A percentile compares a stretch with the other conserved stretches of the same genome.
These are phyloP conservation scores for Oncorhynchus kisutch DNA, from an alignment of 2,113 vertebrate species.

Conservation along the genomic window DNA sequence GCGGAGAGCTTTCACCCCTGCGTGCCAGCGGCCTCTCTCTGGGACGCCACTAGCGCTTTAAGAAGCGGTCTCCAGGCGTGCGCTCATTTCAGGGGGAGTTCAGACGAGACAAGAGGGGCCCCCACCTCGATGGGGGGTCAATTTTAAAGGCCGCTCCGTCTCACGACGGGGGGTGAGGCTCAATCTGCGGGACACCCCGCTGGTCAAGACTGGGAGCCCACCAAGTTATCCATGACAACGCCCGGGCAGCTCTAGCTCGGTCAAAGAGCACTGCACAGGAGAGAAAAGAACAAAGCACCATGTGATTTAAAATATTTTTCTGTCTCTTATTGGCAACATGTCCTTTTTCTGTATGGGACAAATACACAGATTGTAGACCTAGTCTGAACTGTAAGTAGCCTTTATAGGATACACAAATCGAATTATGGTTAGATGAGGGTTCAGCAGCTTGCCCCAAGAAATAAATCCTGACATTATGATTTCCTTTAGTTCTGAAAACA, in stretches of 20 bases:
- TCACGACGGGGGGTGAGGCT: conserved; percentile 59
- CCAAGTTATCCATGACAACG: conserved; percentile 81
- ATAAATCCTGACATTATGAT: too few relatives aligned
- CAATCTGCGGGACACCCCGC: conserved; percentile 70
- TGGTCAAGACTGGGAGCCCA: conserved; percentile 73
- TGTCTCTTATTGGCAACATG: conserved; percentile 62
- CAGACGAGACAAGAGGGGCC: conserved; percentile 65
- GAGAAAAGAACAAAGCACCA: conserved; percentile 73
- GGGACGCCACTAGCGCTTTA: conserved; percentile 50
- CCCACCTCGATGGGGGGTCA: conserved; percentile 58
- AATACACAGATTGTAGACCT: too few relatives aligned
- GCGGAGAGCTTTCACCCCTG: conserved; percentile 66
- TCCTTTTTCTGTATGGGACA: conserved; percentile 39
- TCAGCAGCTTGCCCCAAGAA: neutral
- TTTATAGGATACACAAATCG: neutral
- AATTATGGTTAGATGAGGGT: neutral
- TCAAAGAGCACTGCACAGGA: conserved; percentile 66
- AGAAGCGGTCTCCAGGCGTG: conserved; percentile 65
- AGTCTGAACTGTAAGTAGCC: neutral
- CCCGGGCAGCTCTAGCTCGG: conserved; percentile 65
- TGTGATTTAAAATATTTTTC: conserved; percentile 71
- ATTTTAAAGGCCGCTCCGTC: conserved; percentile 78
- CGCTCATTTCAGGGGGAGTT: conserved; percentile 63
- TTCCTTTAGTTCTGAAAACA: too few relatives aligned
- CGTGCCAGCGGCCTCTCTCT: conserved; percentile 69